Conservation (phyloP, 2,113 vertebrate species). For the Sisor rabdophorus region DNA sequence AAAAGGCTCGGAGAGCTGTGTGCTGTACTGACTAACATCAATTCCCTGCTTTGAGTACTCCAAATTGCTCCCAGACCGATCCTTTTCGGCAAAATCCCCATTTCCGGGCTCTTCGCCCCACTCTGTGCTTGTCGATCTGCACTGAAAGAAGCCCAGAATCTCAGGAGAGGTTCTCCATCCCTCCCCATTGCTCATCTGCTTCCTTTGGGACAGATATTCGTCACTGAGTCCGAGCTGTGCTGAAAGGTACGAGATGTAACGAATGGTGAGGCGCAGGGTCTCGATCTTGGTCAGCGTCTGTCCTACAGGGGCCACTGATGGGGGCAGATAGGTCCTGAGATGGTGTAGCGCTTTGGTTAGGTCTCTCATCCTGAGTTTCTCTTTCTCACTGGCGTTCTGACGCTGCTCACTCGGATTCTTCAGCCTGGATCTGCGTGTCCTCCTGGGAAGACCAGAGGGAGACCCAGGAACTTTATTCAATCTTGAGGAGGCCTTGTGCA, state of each 20-base stretch:
- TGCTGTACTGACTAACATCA: conserved; percentile 48
- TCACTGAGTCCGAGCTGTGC: conserved; percentile 70
- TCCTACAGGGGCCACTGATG: conserved; percentile 69
- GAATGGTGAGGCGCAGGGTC: conserved; percentile 74
- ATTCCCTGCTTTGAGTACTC: conserved; percentile 55
- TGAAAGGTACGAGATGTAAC: conserved; percentile 75
- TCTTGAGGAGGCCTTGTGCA: conserved; percentile 10
- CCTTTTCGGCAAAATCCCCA: conserved; percentile 40
- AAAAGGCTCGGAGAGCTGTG: conserved; percentile 40
- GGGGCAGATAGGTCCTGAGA: conserved; percentile 74
- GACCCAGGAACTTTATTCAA: conserved; percentile 37
- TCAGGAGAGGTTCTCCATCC: conserved; percentile 55
- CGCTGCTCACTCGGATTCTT: conserved; percentile 72
- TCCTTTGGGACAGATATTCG: conserved; percentile 61
- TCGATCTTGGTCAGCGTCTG: conserved; percentile 78
- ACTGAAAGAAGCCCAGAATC: conserved; percentile 61
- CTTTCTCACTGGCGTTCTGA: conserved; percentile 78
- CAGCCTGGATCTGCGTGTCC: conserved; percentile 43
- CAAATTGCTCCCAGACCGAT: conserved; percentile 44
- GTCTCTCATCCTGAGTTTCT: conserved; percentile 78
- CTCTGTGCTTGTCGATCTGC: conserved; percentile 38
- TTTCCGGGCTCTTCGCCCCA: conserved; percentile 47
- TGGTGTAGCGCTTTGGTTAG: conserved; percentile 76
- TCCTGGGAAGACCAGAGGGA: conserved; percentile 31
- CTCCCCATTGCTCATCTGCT: conserved; percentile 52